Base-by-base conservation (phyloP, 2,113 vertebrate species). In the Empidonax alnorum region DNA sequence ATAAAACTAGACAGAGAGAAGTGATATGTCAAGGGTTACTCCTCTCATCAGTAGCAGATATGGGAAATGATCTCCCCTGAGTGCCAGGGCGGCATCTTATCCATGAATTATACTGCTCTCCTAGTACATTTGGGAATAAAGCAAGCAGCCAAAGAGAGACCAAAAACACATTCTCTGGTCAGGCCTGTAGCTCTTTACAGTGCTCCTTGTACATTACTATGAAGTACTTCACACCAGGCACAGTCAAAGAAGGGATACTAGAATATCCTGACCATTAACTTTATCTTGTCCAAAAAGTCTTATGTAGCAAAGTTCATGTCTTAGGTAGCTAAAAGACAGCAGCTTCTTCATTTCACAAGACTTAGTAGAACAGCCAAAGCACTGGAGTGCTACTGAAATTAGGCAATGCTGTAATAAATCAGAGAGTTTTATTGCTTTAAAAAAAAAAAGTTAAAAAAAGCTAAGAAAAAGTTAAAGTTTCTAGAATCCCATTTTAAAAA, bases 401-500 rank as follows among this genome's bases (percentile, higher is more conserved):
- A 83, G 42, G 63, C 65, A 93, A 83, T 10, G 1, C 7, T 63
- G 13, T 41, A 84, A 91, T 96, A 96, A 94, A 97, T 94, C 82
- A 91, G 20, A 28, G 39, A 63, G 49, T 62, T 79, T 62, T 77
- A 85, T 7, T 75, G 72, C 73, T 76, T 65, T 5, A 21, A 73
- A 67, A 49, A 27, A 71, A 87, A 73, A 52, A 66, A 37, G 6
- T 9, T 1, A 15, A 35, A 35, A n/a, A 56, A n/a, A n/a, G 21
- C 50, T 52, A 59, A 41, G 63, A 39, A 90, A 80, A 69, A 61
- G 11, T 63, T 62, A n/a, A 73, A 83, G 42, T 89, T 75, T 93
- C 83, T 91, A 92, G 56, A 84, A 89, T 33, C 9, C 11, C 62
- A 77, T 59, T 62, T 95, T 92, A 94, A 79, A 97, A 97, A 94